These are phyloP conservation scores for Tiphia femorata DNA, from an alignment of 2,888 invertebrate species.

Conservation along the genomic window DNA sequence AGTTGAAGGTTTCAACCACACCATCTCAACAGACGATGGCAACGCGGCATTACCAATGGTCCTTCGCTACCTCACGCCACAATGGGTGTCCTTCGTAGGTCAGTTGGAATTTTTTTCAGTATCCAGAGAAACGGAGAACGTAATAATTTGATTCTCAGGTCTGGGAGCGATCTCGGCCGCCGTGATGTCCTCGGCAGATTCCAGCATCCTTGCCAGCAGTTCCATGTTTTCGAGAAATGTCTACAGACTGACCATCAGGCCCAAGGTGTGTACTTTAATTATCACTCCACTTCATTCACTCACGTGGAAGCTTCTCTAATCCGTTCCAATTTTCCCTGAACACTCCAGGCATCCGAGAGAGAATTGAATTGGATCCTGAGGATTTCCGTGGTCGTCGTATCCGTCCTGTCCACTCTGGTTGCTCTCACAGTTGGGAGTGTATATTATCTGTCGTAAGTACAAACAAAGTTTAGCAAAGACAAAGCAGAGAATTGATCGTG, in stretches of 20 bases:
- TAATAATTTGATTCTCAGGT: constrained; percentile 62
- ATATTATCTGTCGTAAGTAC: constrained; percentile 71
- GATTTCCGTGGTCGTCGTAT: constrained; percentile 75
- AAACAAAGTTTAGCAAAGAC: neutral
- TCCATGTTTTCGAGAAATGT: constrained; percentile 82
- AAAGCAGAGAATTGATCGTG: neutral
- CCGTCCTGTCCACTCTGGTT: constrained; percentile 74
- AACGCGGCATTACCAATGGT: constrained; percentile 76
- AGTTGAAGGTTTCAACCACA: constrained; percentile 59
- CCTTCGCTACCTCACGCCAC: constrained; percentile 72
- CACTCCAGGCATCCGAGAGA: constrained; percentile 74
- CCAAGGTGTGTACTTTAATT: constrained; percentile 70
- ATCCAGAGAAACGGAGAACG: neutral
- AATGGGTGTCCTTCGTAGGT: constrained; percentile 75
- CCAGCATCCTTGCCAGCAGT: constrained; percentile 78
- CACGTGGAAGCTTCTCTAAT: neutral
- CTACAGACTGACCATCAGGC: constrained; percentile 77
- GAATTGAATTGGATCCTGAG: constrained; percentile 79
- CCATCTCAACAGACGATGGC: constrained; percentile 66
- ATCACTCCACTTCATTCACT: neutral
- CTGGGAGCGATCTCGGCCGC: constrained; percentile 81
- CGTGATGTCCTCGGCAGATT: constrained; percentile 84
- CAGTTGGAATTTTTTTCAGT: constrained; percentile 30
- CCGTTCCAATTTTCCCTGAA: neutral
- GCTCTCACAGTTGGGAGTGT: constrained; percentile 78